A percentile compares a stretch with the other conserved stretches of the same genome.
phyloP scores from a whole-genome alignment of 2,888 invertebrate species.

The Ochropleura leucogaster region DNA sequence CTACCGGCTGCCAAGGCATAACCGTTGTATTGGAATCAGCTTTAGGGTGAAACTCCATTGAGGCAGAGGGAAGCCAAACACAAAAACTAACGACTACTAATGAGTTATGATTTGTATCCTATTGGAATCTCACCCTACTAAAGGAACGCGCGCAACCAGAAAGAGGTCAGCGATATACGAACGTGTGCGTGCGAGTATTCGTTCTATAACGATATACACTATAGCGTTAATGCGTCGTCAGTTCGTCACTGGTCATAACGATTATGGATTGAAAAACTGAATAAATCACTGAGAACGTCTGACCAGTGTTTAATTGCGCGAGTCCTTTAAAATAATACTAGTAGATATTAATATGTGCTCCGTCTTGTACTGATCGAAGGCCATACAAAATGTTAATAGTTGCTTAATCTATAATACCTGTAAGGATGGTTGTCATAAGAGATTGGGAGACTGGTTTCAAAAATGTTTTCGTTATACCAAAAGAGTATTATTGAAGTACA shows the following conservation, averaged over 20 bases:
- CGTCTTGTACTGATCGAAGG: constrained; percentile 37
- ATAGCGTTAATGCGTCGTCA: constrained; percentile 24
- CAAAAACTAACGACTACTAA: constrained; percentile 12
- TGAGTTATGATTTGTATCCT: constrained; percentile 45
- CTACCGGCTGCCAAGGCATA: constrained; percentile 2
- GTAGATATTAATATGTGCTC: constrained; percentile 40
- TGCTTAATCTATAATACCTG: constrained; percentile 47
- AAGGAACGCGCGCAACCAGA: constrained; percentile 47
- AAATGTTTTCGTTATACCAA: constrained; percentile 5
- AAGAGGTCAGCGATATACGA: constrained; percentile 28
- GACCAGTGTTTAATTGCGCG: constrained; percentile 47
- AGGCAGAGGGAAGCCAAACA: constrained; percentile 40
- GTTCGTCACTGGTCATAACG: constrained; percentile 11
- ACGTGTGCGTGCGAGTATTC: constrained; percentile 28
- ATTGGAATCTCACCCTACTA: constrained; percentile 52
- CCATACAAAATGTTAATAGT: constrained; percentile 32
- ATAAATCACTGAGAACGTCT: constrained; percentile 10
- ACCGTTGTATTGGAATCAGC: constrained; percentile 31
- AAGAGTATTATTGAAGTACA: neutral
- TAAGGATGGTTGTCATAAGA: constrained; percentile 48
- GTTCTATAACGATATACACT: constrained; percentile 5
- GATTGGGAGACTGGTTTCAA: constrained; percentile 23
- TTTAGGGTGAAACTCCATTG: constrained; percentile 54
- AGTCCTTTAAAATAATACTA: constrained; percentile 40
- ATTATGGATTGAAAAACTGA: constrained; percentile 12